Conservation (phyloP, 1,140 invertebrate genomes). For the Brachystomella parvula region DNA sequence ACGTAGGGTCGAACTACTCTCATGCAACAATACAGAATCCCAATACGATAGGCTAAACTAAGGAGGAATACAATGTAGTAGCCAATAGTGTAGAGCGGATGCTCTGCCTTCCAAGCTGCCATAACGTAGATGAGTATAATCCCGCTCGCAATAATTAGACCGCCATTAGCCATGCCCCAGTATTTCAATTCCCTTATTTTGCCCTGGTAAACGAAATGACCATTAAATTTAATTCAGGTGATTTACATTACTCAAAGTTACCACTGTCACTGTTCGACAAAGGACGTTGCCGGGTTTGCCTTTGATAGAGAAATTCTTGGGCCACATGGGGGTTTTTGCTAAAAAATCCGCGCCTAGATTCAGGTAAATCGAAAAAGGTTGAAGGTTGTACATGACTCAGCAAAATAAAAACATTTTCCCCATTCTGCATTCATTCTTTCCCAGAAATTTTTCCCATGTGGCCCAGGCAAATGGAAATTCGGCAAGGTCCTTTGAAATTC, state of each 20-base stretch:
- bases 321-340: too few species aligned
- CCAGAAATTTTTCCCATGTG: too few species aligned
- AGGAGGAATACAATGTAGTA: slow-evolving; percentile 20
- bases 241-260: not conserved
- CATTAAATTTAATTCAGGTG: not conserved
- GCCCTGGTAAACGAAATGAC: not conserved
- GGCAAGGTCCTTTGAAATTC: too few species aligned
- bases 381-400: too few species aligned
- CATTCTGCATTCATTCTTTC: too few species aligned
- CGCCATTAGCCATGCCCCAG: not conserved
- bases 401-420: too few species aligned
- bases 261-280: too few species aligned
- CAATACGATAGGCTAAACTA: not conserved
- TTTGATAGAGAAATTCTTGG: too few species aligned
- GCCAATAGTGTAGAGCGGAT: slow-evolving; percentile 19
- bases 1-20: slow-evolving; percentile 10
- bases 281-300: too few species aligned
- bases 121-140: slow-evolving; percentile 21
- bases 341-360: too few species aligned
- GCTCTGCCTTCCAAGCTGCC: slow-evolving; percentile 20
- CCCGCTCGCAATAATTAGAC: not conserved
- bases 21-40: slow-evolving; percentile 9
- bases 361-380: too few species aligned
- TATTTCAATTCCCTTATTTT: not conserved
- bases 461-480: too few species aligned